phyloP scores from a whole-genome alignment of 2,113 vertebrate species.

The Alectura lathami region DNA sequence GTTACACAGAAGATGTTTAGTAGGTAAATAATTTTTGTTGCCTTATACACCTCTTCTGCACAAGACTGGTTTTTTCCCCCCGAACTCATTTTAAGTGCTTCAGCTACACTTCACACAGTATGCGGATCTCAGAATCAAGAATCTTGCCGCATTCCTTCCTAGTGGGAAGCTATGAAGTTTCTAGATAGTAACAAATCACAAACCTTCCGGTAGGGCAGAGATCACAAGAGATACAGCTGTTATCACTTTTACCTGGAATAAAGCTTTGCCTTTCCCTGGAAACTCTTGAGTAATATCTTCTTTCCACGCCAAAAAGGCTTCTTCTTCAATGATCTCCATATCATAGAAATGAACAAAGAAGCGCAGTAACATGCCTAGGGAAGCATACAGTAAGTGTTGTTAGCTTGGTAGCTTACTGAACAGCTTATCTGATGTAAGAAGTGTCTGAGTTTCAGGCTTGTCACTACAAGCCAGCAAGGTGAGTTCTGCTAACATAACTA shows the following conservation, averaged over 20 bases:
- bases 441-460: too few species aligned
- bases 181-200: accelerated
- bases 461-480: background rate
- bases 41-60: accelerated
- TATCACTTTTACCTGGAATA: slow-evolving; percentile 89
- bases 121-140: too few species aligned
- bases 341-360: slow-evolving; percentile 99
- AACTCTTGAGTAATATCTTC: slow-evolving; percentile 99
- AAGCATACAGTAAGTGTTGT: accelerated
- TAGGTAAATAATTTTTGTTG: too few species aligned
- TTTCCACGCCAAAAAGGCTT: slow-evolving; percentile 99
- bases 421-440: background rate
- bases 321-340: slow-evolving; percentile 99
- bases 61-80: accelerated
- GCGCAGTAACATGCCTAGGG: slow-evolving; percentile 94
- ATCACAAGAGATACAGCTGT: background rate
- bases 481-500: accelerated
- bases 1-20: background rate
- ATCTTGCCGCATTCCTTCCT: background rate
- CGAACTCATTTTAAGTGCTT: accelerated
- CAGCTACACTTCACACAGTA: background rate
- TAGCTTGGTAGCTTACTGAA: background rate
- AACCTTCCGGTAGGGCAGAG: background rate
- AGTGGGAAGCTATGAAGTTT: accelerated
- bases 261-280: slow-evolving; percentile 99